phyloP scores from a whole-genome alignment of 2,113 vertebrate species.

The Corythornis madagascariensis region DNA sequence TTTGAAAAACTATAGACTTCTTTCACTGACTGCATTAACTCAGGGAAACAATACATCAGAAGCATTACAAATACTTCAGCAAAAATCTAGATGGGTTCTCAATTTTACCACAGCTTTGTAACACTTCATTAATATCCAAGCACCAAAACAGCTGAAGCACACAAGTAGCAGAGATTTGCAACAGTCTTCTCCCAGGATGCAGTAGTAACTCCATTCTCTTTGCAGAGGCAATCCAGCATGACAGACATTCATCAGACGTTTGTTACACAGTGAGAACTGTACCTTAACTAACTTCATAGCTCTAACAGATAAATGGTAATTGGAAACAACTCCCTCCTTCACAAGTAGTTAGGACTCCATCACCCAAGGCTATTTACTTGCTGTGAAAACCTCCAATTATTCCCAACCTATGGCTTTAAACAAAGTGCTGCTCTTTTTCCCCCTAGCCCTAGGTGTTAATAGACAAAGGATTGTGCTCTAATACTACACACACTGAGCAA shows the following conservation, averaged over 20 bases:
- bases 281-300: not conserved
- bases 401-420: not conserved
- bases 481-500: not conserved
- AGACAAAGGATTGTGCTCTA: not conserved
- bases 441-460: not conserved
- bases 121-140: not conserved
- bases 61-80: not conserved
- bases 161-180: not conserved
- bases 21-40: not conserved
- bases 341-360: not conserved
- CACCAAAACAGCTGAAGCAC: not conserved
- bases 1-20: not conserved
- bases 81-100: not conserved
- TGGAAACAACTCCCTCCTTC: not conserved
- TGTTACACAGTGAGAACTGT: not conserved
- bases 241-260: not conserved
- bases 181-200: not conserved
- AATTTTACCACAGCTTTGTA: not conserved
- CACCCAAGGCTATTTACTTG: not conserved
- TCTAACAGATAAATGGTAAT: not conserved
- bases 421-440: not conserved
- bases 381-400: not conserved
- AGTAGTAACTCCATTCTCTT: not conserved
- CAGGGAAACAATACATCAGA: not conserved
- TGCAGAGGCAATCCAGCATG: not conserved